These are phyloP conservation scores for Nezara viridula DNA, from an alignment of 2,888 invertebrate genomes.

Conservation along the genomic window DNA sequence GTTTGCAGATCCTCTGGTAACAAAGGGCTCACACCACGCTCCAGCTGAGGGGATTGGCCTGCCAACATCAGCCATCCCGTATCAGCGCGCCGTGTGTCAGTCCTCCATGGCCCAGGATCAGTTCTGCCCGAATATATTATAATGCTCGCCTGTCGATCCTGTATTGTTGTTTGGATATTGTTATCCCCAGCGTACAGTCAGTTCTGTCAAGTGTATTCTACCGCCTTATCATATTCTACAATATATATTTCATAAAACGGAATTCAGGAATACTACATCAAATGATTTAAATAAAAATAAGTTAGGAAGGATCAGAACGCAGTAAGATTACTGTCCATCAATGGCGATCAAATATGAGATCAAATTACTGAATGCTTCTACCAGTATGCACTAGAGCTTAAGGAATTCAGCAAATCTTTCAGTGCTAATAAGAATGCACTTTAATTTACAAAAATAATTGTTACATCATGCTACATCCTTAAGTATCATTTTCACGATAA, in stretches of 20 bases:
- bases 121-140: not conserved
- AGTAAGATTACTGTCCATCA: no score
- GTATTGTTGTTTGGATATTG: not conserved
- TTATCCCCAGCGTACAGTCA: not conserved
- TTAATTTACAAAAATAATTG: no score
- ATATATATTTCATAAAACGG: not conserved
- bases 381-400: no score
- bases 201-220: not conserved
- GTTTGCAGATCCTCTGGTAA: constrained; percentile 2
- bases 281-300: no score
- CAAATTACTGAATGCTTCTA: no score
- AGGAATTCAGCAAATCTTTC: no score
- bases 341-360: no score
- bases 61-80: not conserved
- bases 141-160: not conserved
- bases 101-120: not conserved
- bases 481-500: no score
- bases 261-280: not conserved
- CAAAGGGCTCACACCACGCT: not conserved
- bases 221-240: not conserved
- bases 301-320: no score
- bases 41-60: not conserved
- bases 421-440: no score
- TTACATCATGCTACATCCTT: no score
- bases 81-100: not conserved